Evolutionary conservation across 1,140 invertebrate species (phyloP), one percentile per base, ranked within the genome.

Genomic region (Drosophila arawakana): DNA sequence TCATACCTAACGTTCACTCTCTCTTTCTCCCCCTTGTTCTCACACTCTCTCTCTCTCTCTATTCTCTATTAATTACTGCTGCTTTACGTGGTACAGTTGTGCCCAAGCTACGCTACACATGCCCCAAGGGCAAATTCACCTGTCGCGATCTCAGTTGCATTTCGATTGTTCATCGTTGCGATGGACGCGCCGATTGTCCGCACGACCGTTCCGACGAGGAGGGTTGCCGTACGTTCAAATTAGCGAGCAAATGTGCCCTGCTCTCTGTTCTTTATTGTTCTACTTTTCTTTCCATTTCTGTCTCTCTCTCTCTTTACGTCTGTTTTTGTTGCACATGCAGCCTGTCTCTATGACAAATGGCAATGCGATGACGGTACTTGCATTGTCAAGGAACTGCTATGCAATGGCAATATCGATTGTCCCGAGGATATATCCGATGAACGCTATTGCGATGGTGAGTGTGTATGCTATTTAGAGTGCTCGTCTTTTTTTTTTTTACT

Each of bases 101-200:
- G 50, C 91, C 91, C 21, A 78, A 80, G 49, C 46, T 92, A 35
- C 78, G 78, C 21, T 92, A 78, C 57, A 91, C 81, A 6, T 94
- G 94, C 91, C 93, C 94, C 72, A 90, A 93, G 78, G 93, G 93
- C 91, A 94, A 94, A 83, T 94, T 94, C 90, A 94, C 94, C 74
- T 96, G 95, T 81, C 93, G 92, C 41, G 95, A 95, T 89, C 93
- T 95, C 43, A 93, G 94, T 90, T 97, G 96, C 91, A 95, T 97
- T 76, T 95, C 95, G 25, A 93, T 94, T n/a, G 90, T 94, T 3
- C 84, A 94, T 68, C 93, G 94, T 21, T 95, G 95, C 74, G 93
- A 90, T 81, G 91, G 92, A 54, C 78, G 78, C 7, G 92, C 89
- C 73, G 94, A 94, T 90, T 95, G 95, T 91, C 92, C 93, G 30